Conservation (phyloP, 2,888 invertebrate species). For the Plusia festucae region DNA sequence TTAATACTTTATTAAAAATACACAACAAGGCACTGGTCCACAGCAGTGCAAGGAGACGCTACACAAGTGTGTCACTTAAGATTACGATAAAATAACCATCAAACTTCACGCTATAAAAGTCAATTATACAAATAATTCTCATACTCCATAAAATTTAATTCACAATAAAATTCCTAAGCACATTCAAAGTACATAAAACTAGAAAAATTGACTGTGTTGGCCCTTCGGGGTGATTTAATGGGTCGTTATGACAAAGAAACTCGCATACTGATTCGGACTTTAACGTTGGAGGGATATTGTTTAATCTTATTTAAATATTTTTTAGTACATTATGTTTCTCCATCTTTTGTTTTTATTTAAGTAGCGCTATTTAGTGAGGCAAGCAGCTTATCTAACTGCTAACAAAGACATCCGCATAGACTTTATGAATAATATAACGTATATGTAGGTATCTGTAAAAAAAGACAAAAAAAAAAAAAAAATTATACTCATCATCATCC, state of each 20-base stretch:
- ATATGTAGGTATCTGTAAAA: too few relatives aligned
- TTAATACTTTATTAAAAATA: too few relatives aligned
- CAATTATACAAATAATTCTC: slow-evolving; percentile 20
- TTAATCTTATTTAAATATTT: neutral
- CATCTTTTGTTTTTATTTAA: too few relatives aligned
- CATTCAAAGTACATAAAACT: slow-evolving; percentile 37
- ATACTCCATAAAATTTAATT: slow-evolving; percentile 28
- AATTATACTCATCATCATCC: too few relatives aligned
- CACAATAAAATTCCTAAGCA: slow-evolving; percentile 32
- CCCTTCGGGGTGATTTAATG: slow-evolving; percentile 35
- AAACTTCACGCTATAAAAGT: slow-evolving; percentile 3
- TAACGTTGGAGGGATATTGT: slow-evolving; percentile 19
- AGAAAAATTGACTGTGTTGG: slow-evolving; percentile 34
- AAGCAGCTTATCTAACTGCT: too few relatives aligned
- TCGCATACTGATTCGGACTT: slow-evolving; percentile 29
- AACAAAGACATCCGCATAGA: too few relatives aligned
- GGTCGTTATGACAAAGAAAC: slow-evolving; percentile 32
- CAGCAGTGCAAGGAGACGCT: too few relatives aligned
- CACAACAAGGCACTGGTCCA: too few relatives aligned
- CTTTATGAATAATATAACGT: too few relatives aligned
- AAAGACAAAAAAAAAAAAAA: too few relatives aligned
- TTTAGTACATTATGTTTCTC: neutral
- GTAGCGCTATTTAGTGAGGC: too few relatives aligned
- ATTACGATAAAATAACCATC: neutral
- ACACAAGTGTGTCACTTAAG: too few relatives aligned